Percentiles rank a stretch among this genome's conserved stretches.
Evolutionary conservation across 2,797 vertebrate genomes (phyloP).

Genomic region (Pelobates cultripes): DNA sequence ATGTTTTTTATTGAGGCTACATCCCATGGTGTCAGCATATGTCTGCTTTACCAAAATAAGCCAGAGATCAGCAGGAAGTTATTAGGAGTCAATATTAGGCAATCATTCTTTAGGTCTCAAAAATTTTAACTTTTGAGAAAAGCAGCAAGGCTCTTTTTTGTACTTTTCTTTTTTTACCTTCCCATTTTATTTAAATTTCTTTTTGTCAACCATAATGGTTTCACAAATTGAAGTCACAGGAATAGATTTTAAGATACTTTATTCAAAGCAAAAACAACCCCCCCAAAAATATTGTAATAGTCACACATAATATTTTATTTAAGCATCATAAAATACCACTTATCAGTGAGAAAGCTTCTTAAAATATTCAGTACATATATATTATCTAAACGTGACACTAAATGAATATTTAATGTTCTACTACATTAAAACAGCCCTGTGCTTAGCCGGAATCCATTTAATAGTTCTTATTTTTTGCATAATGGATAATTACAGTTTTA

Average conservation of each 20-base stretch:
- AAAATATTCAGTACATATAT: slow-evolving; percentile 18
- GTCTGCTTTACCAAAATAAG: slow-evolving; percentile 22
- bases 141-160: slow-evolving; percentile 27
- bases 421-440: slow-evolving; percentile 30
- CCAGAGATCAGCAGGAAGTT: slow-evolving; percentile 20
- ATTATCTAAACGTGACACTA: slow-evolving; percentile 27
- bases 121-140: slow-evolving; percentile 31
- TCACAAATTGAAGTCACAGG: slow-evolving; percentile 24
- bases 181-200: not conserved
- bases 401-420: slow-evolving; percentile 42
- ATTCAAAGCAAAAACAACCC: not conserved
- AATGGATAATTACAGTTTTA: not conserved
- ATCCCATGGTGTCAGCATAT: slow-evolving; percentile 35
- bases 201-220: slow-evolving; percentile 6
- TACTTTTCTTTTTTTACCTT: not conserved
- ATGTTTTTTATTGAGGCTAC: slow-evolving; percentile 13
- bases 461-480: slow-evolving; percentile 16
- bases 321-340: slow-evolving; percentile 44
- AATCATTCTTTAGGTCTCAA: slow-evolving; percentile 17
- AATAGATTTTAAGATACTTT: slow-evolving; percentile 28
- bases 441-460: slow-evolving; percentile 4
- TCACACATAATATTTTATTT: slow-evolving; percentile 20
- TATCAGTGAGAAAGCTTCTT: slow-evolving; percentile 28
- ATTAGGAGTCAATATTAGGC: slow-evolving; percentile 34
- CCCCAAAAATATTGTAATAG: not conserved